phyloP scores from a whole-genome alignment of 64 coral and sea anemone genomes.

The Stylophora pistillata region DNA sequence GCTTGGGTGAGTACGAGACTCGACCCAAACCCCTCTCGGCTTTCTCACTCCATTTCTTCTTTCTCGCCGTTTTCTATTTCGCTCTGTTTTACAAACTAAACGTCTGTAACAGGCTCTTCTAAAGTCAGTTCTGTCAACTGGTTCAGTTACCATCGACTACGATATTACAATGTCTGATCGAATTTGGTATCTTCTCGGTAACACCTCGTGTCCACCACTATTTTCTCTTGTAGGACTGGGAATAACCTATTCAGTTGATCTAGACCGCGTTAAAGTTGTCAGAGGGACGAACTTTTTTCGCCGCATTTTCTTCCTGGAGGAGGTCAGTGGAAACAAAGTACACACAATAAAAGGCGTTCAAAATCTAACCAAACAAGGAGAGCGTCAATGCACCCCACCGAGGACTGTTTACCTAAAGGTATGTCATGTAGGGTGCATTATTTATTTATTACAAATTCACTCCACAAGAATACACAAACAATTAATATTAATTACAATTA shows the following conservation, averaged over 20 bases:
- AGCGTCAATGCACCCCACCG: neutral
- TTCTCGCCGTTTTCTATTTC: too few species aligned
- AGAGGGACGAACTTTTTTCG: neutral
- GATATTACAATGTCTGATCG: neutral
- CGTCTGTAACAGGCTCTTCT: too few species aligned
- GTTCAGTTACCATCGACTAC: too few species aligned
- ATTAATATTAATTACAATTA: too few species aligned
- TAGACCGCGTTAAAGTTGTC: conserved; percentile 8
- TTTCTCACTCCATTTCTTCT: neutral
- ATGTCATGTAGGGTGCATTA: neutral
- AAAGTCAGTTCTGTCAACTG: neutral
- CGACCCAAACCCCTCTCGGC: neutral
- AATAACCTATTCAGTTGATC: conserved; percentile 24
- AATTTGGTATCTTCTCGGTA: neutral
- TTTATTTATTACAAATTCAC: too few species aligned
- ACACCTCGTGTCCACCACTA: neutral
- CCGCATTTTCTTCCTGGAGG: conserved; percentile 42
- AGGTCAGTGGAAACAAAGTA: neutral
- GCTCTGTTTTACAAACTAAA: too few species aligned
- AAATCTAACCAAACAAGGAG: conserved; percentile 31
- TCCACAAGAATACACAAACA: too few species aligned
- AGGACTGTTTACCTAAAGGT: conserved; percentile 41
- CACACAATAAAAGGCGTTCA: neutral
- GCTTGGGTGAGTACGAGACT: too few species aligned
- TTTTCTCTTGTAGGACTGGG: conserved; percentile 3